Conservation (phyloP, 2,888 invertebrate species). For the Drosophila testacea region DNA sequence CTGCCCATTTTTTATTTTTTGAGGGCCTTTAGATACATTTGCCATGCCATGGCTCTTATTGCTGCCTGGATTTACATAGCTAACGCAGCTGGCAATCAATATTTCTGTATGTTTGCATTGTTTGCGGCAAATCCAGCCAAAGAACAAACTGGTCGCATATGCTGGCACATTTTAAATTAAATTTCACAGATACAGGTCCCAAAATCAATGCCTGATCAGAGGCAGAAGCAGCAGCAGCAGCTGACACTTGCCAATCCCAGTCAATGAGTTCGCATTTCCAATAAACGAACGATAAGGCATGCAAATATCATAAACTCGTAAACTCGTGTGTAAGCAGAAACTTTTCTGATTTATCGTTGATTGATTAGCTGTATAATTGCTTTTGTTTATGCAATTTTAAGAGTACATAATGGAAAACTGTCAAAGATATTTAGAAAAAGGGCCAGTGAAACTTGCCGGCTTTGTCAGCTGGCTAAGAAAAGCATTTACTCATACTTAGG, state of each 20-base stretch:
- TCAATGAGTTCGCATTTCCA: background rate
- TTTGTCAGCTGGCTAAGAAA: background rate
- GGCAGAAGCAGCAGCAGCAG: background rate
- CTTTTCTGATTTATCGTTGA: constrained; percentile 40
- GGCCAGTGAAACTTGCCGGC: background rate
- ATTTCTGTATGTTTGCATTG: constrained; percentile 27
- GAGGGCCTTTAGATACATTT: constrained; percentile 43
- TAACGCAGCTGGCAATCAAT: constrained; percentile 51
- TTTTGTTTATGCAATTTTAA: constrained; percentile 8
- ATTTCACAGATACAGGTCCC: constrained; percentile 10
- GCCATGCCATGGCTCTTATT: constrained; percentile 61
- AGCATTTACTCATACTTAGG: background rate
- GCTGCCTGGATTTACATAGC: constrained; percentile 47
- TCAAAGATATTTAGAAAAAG: background rate
- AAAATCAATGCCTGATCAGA: background rate
- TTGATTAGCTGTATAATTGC: constrained; percentile 48
- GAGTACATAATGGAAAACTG: constrained; percentile 21
- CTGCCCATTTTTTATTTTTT: constrained; percentile 25
- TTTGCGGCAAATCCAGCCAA: constrained; percentile 19
- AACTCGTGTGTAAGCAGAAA: constrained; percentile 15
- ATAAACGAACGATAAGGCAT: constrained; percentile 29
- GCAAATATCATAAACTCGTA: constrained; percentile 36
- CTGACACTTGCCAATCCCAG: constrained; percentile 3
- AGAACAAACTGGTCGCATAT: constrained; percentile 38
- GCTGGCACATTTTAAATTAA: constrained; percentile 38